Conservation (phyloP, 2,888 invertebrate genomes). For the Pegoplata infirma region DNA sequence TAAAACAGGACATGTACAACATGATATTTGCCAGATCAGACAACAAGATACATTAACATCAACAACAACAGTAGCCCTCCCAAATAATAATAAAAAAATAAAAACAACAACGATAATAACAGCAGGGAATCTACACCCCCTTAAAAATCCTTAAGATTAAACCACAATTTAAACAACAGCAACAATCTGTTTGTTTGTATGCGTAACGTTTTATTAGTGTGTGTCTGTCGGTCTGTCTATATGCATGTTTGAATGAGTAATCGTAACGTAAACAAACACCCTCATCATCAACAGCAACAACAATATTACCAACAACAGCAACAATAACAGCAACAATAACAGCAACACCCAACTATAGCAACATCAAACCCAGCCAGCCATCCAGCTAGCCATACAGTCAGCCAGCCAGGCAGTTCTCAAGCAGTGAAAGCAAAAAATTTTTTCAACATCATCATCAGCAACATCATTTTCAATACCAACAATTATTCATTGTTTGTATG, state of each 20-base stretch:
- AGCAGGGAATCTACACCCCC: constrained; percentile 59
- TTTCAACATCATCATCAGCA: constrained; percentile 54
- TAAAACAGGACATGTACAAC: constrained; percentile 14
- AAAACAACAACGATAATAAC: constrained; percentile 43
- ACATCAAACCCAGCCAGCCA: constrained; percentile 14
- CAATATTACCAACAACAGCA: constrained; percentile 3
- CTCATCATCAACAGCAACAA: constrained; percentile 17
- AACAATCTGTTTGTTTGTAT: constrained; percentile 39
- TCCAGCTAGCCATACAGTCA: constrained; percentile 6
- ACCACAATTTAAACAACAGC: constrained; percentile 50
- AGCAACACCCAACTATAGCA: constrained; percentile 25
- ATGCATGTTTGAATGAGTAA: constrained; percentile 11
- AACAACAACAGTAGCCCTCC: constrained; percentile 16
- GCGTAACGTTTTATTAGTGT: too few species aligned
- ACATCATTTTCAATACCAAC: constrained; percentile 48
- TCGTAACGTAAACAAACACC: constrained; percentile 27
- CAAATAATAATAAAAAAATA: constrained; percentile 25
- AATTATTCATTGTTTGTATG: constrained; percentile 42
- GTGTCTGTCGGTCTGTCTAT: not conserved
- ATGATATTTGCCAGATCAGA: constrained; percentile 14
- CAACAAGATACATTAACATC: constrained; percentile 14
- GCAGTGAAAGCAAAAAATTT: not conserved
- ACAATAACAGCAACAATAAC: constrained; percentile 1
- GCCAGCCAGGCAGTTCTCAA: not conserved
- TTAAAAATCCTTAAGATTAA: constrained; percentile 51